A percentile compares a stretch with the other conserved stretches of the same genome.
Evolutionary conservation across 2,113 vertebrate genomes (phyloP).

Genomic region (Saguinus midas): DNA sequence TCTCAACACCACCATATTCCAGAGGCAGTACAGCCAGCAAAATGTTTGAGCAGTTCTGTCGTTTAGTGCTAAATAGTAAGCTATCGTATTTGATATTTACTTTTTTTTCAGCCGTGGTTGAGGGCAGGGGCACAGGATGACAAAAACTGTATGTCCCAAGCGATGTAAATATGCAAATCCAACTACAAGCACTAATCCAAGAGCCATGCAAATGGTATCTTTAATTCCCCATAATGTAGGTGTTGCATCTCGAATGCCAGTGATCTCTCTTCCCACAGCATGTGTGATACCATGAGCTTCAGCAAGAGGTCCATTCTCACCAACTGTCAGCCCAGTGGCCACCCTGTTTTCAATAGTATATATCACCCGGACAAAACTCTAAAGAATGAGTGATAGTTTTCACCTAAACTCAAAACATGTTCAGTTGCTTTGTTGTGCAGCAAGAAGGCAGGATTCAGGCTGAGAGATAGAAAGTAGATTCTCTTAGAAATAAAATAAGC

Average conservation of each 20-base stretch:
- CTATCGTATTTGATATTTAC: not conserved
- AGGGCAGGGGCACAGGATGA: not conserved
- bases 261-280: not conserved
- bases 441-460: constrained; percentile 8
- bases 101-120: not conserved
- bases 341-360: constrained; percentile 42
- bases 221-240: not conserved
- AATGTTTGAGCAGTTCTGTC: not conserved
- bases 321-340: constrained; percentile 19
- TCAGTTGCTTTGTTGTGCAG: constrained; percentile 3
- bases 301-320: constrained; percentile 28
- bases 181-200: not conserved
- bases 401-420: constrained; percentile 22
- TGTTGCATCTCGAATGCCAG: constrained; percentile 10
- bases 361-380: constrained; percentile 27
- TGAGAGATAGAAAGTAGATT: not conserved
- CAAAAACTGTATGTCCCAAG: not conserved
- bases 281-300: not conserved
- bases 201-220: not conserved
- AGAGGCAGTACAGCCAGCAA: not conserved
- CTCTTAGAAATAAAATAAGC: not conserved
- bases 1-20: not conserved
- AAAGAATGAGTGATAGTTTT: constrained; percentile 50
- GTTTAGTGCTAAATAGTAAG: not conserved
- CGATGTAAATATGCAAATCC: not conserved